Base-by-base conservation (phyloP, 1,140 invertebrate genomes). In the Tyrophagus putrescentiae region DNA sequence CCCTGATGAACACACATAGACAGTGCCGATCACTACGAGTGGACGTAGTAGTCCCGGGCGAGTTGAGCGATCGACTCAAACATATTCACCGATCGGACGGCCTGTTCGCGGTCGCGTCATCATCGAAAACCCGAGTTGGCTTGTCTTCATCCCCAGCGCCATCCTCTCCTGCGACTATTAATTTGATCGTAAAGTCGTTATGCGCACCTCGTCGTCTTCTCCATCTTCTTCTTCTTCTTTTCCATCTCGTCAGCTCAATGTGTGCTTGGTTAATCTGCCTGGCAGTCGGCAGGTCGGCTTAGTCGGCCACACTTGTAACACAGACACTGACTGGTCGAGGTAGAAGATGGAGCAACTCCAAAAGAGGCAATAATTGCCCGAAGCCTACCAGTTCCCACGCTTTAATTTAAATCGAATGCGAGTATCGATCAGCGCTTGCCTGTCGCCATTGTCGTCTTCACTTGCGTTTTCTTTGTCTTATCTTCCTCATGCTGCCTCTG, bases 401-500 rank as follows among this genome's bases (percentile, higher is more conserved):
- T 48, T 48, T 48, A 48, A 48, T 48, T 48, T 48, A 48, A 48
- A 48, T 48, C 45, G 45, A n/a, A n/a, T n/a, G 45, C 7, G 45
- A 48, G 45, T 48, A 48, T 48, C 45, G 45, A 48, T 48, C 45
- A 48, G 36, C 13, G 45, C 45, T 6, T 48, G 45, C 45, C 45
- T 48, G 45, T 48, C 45, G 45, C 45, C 45, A 48, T 48, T 48
- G 45, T 48, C 45, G 45, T 48, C 45, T 48, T 48, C 45, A 48
- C 45, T 48, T 48, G 45, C 45, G 18, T 48, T 48, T 48, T 48
- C 45, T 48, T 48, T 48, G 45, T 48, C 45, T 48, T 48, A 48
- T 18, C 36, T 39, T 13, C 13, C 36, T 39, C 36, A 39, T 21
- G 13, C 13, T 39, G n/a, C 36, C 36, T 13, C 36, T 39, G 36